Base-by-base conservation (phyloP, 1,140 invertebrate species). In the Philopotamus ludificatus region DNA sequence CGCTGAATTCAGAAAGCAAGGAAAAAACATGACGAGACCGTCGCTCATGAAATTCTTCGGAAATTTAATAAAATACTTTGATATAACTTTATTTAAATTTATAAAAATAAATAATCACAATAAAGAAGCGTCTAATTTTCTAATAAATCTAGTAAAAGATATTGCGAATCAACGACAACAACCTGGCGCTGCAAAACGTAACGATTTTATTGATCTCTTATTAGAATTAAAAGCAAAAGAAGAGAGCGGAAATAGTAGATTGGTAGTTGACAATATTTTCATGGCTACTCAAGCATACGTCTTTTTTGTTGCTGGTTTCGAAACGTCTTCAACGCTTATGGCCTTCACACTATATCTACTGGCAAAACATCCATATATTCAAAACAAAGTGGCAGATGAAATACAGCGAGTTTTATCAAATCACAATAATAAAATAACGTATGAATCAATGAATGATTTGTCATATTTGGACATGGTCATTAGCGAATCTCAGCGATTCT, bases 161-260 rank as follows among this genome's bases (percentile, higher is more conserved):
- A 80, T 79, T 1, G 73, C 83, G 1, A 10, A 39, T 22, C 34
- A 18, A 58, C 9, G 41, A 10, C 65, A 76, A 84, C 65, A 65
- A 74, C 77, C 79, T 20, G 74, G 75, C 0, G 69, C 79, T 0
- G 72, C 67, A 0, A n/a, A n/a, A n/a, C 70, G 77, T 10, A 74
- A 80, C 49, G 85, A 86, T 70, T 83, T 85, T 61, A 65, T 85
- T 20, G 79, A 86, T 63, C 59, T 84, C 1, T 45, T 86, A 42
- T 72, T 84, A 42, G 57, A 68, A 20, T 45, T 65, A 45, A 65
- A 65, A 51, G 1, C 59, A 9, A 53, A 63, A 2, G 41, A 22
- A 2, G 15, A 22, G 18, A 16, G 18, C 18, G 18, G 10, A 9
- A n/a, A n/a, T n/a, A n/a, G n/a, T n/a, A 28, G 34, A 7, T 2